Percentiles rank a stretch among this genome's conserved stretches.
phyloP scores from a whole-genome alignment of 1,140 invertebrate genomes.

The Achroia grisella region DNA sequence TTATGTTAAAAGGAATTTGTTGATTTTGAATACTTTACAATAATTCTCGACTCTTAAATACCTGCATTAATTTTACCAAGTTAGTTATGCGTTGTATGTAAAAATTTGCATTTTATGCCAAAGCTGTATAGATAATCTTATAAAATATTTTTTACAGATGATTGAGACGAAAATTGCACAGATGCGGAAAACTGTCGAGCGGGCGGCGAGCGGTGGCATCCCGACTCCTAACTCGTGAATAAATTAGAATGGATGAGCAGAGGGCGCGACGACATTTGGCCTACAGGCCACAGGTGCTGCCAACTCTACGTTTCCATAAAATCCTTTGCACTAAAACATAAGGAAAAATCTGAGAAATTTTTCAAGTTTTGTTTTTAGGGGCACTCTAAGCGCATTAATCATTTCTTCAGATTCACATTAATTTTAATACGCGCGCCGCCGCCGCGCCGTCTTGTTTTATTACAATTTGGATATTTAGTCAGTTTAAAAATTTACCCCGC shows the following conservation, averaged over 20 bases:
- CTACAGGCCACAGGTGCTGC: constrained; percentile 33
- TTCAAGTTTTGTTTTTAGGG: background rate
- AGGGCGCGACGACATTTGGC: constrained; percentile 31
- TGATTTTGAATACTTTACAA: constrained; percentile 25
- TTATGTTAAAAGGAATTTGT: constrained; percentile 26
- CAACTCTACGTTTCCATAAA: constrained; percentile 18
- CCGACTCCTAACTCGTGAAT: constrained; percentile 36
- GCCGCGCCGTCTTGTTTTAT: background rate
- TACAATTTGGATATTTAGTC: constrained; percentile 1
- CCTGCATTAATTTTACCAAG: constrained; percentile 3
- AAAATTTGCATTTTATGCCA: no score
- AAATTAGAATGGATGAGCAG: constrained; percentile 50
- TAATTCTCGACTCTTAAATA: constrained; percentile 1
- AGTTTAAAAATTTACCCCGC: background rate
- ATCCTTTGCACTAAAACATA: background rate
- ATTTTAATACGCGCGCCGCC: background rate
- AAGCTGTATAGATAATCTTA: no score
- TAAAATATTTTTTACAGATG: background rate
- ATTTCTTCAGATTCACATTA: background rate
- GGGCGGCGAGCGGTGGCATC: background rate
- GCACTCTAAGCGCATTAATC: no score
- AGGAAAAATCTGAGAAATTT: constrained; percentile 5
- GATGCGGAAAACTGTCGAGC: background rate
- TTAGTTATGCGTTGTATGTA: background rate
- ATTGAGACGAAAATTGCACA: background rate